Conservation (phyloP, 2,888 invertebrate species). For the Reticulitermes lucifugus region DNA sequence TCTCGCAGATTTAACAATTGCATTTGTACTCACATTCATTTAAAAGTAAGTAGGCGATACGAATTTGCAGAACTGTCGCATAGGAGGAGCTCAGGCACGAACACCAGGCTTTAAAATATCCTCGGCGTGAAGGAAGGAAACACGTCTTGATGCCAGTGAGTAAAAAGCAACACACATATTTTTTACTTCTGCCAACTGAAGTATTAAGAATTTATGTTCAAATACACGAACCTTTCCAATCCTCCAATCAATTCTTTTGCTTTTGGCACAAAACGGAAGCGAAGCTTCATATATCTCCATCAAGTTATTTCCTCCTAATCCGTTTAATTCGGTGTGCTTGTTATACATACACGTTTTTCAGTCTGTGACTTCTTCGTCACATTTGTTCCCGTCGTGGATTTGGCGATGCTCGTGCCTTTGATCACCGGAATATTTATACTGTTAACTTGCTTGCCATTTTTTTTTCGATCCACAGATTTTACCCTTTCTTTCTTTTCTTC, state of each 20-base stretch:
- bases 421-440: constrained; percentile 37
- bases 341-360: neutral
- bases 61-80: neutral
- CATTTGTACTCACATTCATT: neutral
- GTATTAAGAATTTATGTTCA: neutral
- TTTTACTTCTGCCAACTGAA: neutral
- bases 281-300: constrained; percentile 17
- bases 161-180: neutral
- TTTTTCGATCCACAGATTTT: neutral
- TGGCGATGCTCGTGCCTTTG: constrained; percentile 21
- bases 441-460: constrained; percentile 23
- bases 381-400: neutral
- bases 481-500: constrained; percentile 22
- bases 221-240: neutral
- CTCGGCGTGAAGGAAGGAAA: neutral
- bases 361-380: neutral
- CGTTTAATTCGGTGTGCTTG: neutral
- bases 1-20: too few relatives aligned
- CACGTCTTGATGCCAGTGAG: neutral
- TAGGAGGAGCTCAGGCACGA: neutral
- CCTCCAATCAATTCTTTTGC: neutral
- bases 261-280: neutral
- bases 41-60: neutral
- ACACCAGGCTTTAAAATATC: neutral
- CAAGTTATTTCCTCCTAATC: neutral